Conservation (phyloP, 2,797 vertebrate genomes). For the Rhinoraja longicauda region DNA sequence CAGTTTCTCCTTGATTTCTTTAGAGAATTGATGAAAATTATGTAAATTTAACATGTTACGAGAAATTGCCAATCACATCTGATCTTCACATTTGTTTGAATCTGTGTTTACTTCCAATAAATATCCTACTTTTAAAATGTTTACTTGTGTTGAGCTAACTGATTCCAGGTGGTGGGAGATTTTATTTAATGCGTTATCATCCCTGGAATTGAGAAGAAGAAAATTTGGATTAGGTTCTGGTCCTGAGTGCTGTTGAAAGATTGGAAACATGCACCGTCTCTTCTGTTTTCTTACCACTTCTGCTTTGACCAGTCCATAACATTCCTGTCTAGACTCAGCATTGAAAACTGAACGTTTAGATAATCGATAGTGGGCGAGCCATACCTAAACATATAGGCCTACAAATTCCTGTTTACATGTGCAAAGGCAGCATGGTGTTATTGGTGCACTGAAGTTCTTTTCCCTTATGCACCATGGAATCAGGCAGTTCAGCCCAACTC, state of each 20-base stretch:
- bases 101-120: not conserved
- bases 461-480: no score
- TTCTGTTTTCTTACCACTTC: no score
- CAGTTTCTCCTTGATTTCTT: not conserved
- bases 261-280: not conserved
- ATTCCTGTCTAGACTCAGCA: not conserved
- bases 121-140: not conserved
- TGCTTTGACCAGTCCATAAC: not conserved
- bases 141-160: not conserved
- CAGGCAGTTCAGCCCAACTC: no score
- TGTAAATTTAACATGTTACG: not conserved
- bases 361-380: not conserved
- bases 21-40: not conserved
- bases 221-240: not conserved
- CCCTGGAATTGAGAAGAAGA: not conserved
- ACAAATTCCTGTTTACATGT: no score
- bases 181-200: not conserved
- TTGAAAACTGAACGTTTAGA: not conserved
- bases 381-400: not conserved
- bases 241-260: not conserved
- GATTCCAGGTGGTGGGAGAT: not conserved
- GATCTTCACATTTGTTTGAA: not conserved
- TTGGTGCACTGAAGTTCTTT: no score
- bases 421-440: no score
- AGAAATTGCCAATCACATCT: not conserved